Conservation (phyloP, 2,888 invertebrate species). For the Amorpha juglandis region DNA sequence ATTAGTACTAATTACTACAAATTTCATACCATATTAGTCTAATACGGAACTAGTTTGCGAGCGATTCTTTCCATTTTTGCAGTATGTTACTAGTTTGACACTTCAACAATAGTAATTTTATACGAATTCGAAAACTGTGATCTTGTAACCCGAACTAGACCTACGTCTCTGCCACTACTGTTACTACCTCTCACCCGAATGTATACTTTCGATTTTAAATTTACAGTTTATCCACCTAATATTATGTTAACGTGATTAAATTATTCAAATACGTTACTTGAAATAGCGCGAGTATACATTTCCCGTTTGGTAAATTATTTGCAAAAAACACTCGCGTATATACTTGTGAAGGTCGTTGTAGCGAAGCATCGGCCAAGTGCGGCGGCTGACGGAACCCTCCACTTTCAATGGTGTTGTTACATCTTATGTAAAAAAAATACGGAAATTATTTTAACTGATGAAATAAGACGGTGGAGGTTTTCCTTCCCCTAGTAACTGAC, state of each 20-base stretch:
- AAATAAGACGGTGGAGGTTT: too few species aligned
- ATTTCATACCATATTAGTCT: too few species aligned
- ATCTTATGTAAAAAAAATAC: background rate
- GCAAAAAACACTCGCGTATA: constrained; percentile 7
- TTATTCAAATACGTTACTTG: background rate
- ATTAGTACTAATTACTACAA: too few species aligned
- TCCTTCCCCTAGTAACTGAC: too few species aligned
- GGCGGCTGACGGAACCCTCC: background rate
- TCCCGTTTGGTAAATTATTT: constrained; percentile 9
- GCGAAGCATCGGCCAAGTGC: background rate
- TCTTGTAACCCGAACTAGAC: too few species aligned
- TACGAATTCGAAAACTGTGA: too few species aligned
- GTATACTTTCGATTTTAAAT: constrained; percentile 13
- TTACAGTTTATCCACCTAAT: background rate
- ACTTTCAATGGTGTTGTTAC: background rate
- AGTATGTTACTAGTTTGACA: too few species aligned
- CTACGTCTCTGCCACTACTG: too few species aligned
- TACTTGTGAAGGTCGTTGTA: constrained; percentile 11
- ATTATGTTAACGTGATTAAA: background rate
- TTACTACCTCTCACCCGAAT: background rate
- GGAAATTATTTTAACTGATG: too few species aligned
- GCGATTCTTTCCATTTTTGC: too few species aligned
- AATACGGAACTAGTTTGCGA: too few species aligned
- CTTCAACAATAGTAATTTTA: too few species aligned
- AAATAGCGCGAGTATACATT: background rate